Evolutionary conservation across 1,140 invertebrate species (phyloP).

Genomic region (Tetragonula clypearis): DNA sequence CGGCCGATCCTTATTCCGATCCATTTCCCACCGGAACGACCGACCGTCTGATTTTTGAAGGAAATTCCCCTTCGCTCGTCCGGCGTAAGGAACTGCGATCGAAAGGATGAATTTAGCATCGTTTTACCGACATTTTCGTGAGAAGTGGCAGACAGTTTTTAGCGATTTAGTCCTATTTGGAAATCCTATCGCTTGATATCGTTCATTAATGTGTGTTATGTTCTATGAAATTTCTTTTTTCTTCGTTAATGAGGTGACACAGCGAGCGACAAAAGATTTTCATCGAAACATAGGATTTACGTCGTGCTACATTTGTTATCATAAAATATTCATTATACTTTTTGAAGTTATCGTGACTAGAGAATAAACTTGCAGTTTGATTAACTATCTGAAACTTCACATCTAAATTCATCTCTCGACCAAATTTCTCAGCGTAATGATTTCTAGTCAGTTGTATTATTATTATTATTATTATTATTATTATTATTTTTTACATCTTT

Average conservation of each 20-base stretch:
- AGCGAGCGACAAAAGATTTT: too few species aligned
- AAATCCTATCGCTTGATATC: too few species aligned
- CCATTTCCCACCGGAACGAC: conserved; percentile 11
- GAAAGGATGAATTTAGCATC: too few species aligned
- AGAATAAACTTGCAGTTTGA: not conserved
- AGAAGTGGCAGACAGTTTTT: not conserved
- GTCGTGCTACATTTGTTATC: too few species aligned
- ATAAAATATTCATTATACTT: not conserved
- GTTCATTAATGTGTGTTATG: too few species aligned
- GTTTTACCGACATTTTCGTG: not conserved
- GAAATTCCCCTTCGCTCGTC: not conserved
- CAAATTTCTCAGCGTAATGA: not conserved
- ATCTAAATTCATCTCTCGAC: too few species aligned
- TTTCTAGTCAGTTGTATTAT: not conserved
- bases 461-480: too few species aligned
- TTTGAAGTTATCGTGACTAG: not conserved
- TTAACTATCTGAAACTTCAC: not conserved
- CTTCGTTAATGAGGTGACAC: too few species aligned
- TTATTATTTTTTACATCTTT: too few species aligned
- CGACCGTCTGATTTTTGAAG: conserved; percentile 7
- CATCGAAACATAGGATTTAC: too few species aligned
- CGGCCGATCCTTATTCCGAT: conserved; percentile 22
- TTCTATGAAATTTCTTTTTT: too few species aligned
- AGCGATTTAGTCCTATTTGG: too few species aligned
- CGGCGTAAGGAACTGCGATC: not conserved